Conservation (phyloP, 2,113 vertebrate species). For the human region DNA sequence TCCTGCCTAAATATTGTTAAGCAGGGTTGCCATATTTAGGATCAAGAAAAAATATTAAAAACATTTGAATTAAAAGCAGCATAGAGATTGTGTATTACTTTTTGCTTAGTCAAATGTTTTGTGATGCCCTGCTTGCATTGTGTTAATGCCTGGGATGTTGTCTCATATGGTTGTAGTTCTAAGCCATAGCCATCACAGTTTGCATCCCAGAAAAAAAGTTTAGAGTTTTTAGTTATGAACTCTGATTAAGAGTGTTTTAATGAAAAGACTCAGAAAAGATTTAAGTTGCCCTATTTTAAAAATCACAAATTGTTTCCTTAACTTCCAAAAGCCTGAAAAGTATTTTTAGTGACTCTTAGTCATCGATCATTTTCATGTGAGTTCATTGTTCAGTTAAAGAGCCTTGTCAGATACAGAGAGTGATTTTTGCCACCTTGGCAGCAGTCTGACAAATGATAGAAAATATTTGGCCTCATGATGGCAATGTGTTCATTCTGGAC, state of each 20-base stretch:
- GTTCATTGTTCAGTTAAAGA: background rate
- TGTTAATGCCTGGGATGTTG: background rate
- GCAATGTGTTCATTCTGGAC: background rate
- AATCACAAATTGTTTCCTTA: constrained; percentile 15
- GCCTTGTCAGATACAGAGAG: background rate
- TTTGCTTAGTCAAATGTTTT: background rate
- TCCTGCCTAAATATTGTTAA: background rate
- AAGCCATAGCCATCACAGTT: background rate
- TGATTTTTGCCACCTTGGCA: background rate
- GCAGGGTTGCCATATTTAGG: background rate
- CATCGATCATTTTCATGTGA: background rate
- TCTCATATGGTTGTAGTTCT: background rate
- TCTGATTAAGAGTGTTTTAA: background rate
- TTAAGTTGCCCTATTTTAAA: background rate
- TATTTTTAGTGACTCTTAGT: background rate
- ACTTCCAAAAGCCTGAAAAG: background rate
- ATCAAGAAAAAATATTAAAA: background rate
- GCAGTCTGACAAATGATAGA: background rate
- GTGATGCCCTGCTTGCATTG: background rate
- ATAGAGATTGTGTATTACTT: background rate
- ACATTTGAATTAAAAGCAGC: background rate
- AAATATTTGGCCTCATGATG: background rate
- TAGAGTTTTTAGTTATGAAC: background rate
- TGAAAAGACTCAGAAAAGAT: background rate
- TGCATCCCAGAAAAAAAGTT: background rate